Conservation (phyloP, 1,140 invertebrate species). For the Leptonema lineaticorne region DNA sequence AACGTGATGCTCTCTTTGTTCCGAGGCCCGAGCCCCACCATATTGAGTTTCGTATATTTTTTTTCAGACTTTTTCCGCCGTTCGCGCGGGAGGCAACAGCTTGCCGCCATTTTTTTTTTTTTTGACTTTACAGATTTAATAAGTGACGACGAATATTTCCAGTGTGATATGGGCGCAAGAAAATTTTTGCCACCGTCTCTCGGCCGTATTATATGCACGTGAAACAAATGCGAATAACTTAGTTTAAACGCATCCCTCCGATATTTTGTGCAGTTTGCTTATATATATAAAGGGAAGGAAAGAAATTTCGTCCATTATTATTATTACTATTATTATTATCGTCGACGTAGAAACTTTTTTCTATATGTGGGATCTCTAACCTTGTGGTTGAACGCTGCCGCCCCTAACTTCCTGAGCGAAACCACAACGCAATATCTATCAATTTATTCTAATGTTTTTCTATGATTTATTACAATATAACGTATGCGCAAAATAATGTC, state of each 20-base stretch:
- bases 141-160: slow-evolving; percentile 22
- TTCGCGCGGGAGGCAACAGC: slow-evolving; percentile 23
- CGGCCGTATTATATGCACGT: slow-evolving; percentile 8
- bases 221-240: slow-evolving; percentile 18
- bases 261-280: not conserved
- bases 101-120: not conserved
- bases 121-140: slow-evolving; percentile 15
- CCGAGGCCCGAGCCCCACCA: not conserved
- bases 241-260: not conserved
- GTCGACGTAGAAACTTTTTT: not conserved
- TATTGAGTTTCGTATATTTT: slow-evolving; percentile 32
- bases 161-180: not conserved
- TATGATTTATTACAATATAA: no score
- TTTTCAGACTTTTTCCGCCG: not conserved
- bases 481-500: no score
- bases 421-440: not conserved
- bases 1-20: slow-evolving; percentile 18
- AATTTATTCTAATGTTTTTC: no score
- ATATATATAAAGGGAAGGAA: not conserved
- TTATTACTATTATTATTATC: no score
- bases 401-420: not conserved
- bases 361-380: not conserved
- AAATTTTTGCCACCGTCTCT: not conserved
- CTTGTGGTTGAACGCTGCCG: not conserved
- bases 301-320: no score